phyloP scores from a whole-genome alignment of 1,140 invertebrate species.

The Sitodiplosis mosellana region DNA sequence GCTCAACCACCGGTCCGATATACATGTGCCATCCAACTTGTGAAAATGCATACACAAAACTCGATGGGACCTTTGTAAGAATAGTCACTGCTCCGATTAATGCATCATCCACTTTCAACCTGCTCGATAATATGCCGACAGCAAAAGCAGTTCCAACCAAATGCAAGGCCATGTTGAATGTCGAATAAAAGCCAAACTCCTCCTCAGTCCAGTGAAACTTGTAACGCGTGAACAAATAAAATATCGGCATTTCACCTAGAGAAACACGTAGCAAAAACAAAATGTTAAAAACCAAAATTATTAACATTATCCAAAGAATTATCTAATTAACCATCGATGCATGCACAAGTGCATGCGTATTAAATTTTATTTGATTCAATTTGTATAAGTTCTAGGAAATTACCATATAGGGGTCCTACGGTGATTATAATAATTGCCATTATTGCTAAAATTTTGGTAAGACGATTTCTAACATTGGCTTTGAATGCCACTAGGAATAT shows the following conservation, averaged over 20 bases:
- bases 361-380: not conserved
- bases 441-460: constrained; percentile 48
- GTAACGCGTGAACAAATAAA: constrained; percentile 60
- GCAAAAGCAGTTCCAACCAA: constrained; percentile 52
- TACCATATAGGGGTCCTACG: constrained; percentile 62
- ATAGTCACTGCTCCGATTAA: constrained; percentile 61
- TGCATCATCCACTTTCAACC: constrained; percentile 60
- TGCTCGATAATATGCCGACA: constrained; percentile 58
- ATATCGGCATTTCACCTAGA: constrained; percentile 60
- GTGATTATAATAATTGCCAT: constrained; percentile 67
- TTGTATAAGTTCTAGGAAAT: constrained; percentile 15
- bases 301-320: no score
- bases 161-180: constrained; percentile 59
- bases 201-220: constrained; percentile 73
- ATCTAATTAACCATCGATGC: no score
- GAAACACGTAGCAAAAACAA: no score
- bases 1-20: constrained; percentile 52
- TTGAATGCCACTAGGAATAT: constrained; percentile 60
- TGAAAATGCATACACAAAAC: constrained; percentile 63
- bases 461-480: constrained; percentile 45
- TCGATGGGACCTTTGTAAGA: constrained; percentile 56
- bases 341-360: no score
- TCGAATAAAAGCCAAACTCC: constrained; percentile 66
- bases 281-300: no score
- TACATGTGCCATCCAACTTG: constrained; percentile 49